Evolutionary conservation across 2,113 vertebrate genomes (phyloP), one percentile per base, ranked within the genome.

Genomic region (Butorides virescens): DNA sequence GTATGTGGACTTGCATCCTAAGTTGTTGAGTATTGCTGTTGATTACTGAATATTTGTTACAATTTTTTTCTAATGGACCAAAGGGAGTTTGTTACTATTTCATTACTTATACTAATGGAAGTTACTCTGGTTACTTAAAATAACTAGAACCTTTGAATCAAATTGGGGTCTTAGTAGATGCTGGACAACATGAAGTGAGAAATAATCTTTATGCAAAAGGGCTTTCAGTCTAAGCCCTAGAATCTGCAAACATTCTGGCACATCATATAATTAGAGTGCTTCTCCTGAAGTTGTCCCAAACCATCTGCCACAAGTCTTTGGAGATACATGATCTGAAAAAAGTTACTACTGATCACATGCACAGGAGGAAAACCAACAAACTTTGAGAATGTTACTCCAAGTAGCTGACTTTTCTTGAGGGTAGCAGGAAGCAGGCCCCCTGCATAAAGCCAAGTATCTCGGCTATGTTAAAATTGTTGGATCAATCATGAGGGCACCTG

Each of bases 311-410:
- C 68, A 65, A 80, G 23, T 59, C 39, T 89, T 68, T 2, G 2
- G 55, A 72, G 68, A 55, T 7, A 32, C 0, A 4, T 18, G 9
- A 27, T 39, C 14, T 55, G 46, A 44, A 58, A 59, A 84, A 52
- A 19, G 10, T 22, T 0, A 0, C 56, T 84, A 7, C 39, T 56
- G 42, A 36, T 65, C 9, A 12, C 10, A 9, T 7, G 29, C 39
- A 65, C 15, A 44, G 46, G 15, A 32, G 21, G 30, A 71, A 82
- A 92, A 73, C 4, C 7, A 65, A 15, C 21, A 21, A 46, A 19
- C 5, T 29, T 37, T 49, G 49, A 73, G 36, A 89, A 50, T 0
- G 0, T 80, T 58, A 5, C 37, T 86, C 47, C 29, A 55, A 10
- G 25, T 11, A 39, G 62, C 19, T 71, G 68, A 29, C n/a, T 68